Percentiles rank a stretch among this genome's conserved stretches.
Evolutionary conservation across 2,113 vertebrate genomes (phyloP).

Genomic region (Heloderma charlesbogerti): DNA sequence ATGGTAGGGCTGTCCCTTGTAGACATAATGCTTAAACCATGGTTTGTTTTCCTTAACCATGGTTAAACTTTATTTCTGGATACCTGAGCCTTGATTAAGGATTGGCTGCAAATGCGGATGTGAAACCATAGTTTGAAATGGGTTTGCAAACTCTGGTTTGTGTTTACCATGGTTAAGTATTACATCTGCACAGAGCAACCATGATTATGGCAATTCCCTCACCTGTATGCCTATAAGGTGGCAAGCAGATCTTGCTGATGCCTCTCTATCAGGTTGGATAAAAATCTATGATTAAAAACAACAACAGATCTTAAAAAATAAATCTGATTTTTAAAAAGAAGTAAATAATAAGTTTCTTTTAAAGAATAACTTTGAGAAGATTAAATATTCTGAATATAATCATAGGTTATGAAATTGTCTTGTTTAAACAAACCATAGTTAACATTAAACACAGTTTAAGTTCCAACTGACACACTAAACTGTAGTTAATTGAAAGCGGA

Average conservation of each 20-base stretch:
- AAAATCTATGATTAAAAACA: not conserved
- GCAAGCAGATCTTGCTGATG: not conserved
- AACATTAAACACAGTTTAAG: not conserved
- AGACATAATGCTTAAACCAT: not conserved
- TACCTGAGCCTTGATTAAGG: not conserved
- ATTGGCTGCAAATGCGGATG: not conserved
- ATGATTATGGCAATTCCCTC: not conserved
- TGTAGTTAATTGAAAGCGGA: not conserved
- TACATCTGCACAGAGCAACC: not conserved
- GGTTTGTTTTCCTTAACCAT: not conserved
- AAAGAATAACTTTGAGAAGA: not conserved
- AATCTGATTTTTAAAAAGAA: not conserved
- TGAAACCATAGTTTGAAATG: not conserved
- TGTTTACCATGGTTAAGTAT: not conserved
- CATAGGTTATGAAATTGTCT: not conserved
- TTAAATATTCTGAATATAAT: not conserved
- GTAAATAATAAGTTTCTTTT: not conserved
- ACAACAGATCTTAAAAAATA: not conserved
- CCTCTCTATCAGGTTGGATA: not conserved
- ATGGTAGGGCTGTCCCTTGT: not conserved
- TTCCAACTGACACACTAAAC: not conserved
- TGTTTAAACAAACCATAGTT: not conserved
- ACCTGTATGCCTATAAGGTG: not conserved
- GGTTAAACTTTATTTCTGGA: not conserved
- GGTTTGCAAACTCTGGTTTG: not conserved